Evolutionary conservation across 2,797 vertebrate genomes (phyloP), one percentile per base, ranked within the genome.

Genomic region (Antennarius maculatus): DNA sequence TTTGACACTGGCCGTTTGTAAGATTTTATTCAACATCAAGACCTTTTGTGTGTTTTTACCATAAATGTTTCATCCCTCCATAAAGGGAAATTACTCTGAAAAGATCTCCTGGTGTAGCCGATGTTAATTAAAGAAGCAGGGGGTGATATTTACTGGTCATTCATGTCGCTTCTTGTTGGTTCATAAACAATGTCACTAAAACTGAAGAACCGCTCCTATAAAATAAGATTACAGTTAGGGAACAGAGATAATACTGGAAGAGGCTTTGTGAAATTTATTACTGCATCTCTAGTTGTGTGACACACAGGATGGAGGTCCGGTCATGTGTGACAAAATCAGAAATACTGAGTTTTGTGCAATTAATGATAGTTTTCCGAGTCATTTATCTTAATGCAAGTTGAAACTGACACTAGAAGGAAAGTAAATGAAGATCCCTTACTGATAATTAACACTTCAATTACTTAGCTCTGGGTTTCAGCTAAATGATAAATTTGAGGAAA

Each of bases 371-470:
- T 53, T 18, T 62, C 39, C 54, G 46, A 75, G 66, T 52, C 69
- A 67, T 78, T 48, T 7, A 42, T 83, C 75, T 81, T 86, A 53
- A 68, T 71, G 61, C 58, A 53, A 69, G 23, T 23, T 23, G 11
- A 23, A 34, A 53, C 48, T 79, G 82, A 80, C 76, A 61, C 54
- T 54, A 16, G 50, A 18, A 57, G 56, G 46, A 58, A 80, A 83
- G 74, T 70, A 66, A 79, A 59, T 70, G 51, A 69, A 13, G 34
- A n/a, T 17, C 71, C 49, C 46, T 43, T 53, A 48, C 69, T 69
- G 55, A 77, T 71, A 87, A 82, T 88, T 83, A 81, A 87, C 69
- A 65, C 83, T 77, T 81, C 78, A 79, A 61, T 80, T 72, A 69
- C 78, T 75, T 71, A 41, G 23, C 47, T 55, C 54, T 66, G 51